phyloP scores from a whole-genome alignment of 2,888 invertebrate species.

The Drosophila paranaensis region DNA sequence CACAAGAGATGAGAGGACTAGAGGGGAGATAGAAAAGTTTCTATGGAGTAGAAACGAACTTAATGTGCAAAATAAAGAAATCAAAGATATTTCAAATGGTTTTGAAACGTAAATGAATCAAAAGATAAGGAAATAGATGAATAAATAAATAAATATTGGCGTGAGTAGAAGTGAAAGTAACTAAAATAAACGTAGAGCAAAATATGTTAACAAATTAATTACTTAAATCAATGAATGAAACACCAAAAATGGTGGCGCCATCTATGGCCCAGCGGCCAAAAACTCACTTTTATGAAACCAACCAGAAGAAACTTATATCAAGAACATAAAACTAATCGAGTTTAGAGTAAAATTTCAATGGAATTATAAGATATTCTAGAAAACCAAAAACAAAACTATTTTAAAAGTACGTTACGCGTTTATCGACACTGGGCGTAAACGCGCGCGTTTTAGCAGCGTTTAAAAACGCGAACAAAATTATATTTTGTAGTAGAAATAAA shows the following conservation, averaged over 20 bases:
- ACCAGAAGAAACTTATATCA: conserved; percentile 42
- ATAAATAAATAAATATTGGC: conserved; percentile 39
- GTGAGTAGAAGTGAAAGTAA: conserved; percentile 29
- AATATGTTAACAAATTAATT: conserved; percentile 53
- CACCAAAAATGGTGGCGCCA: conserved; percentile 26
- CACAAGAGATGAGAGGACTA: conserved; percentile 52
- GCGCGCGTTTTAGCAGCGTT: conserved; percentile 57
- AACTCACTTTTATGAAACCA: conserved; percentile 40
- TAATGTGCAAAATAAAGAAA: conserved; percentile 69
- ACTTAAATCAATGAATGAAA: conserved; percentile 45
- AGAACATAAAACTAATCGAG: conserved; percentile 45
- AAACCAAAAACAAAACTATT: conserved; percentile 15
- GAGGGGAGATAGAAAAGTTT: conserved; percentile 7
- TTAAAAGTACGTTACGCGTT: conserved; percentile 18
- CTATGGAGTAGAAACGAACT: conserved; percentile 29
- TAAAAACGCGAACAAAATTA: conserved; percentile 50
- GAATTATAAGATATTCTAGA: conserved; percentile 24
- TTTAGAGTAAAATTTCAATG: conserved; percentile 47
- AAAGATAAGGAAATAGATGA: conserved; percentile 20
- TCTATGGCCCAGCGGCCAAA: conserved; percentile 43
- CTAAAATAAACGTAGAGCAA: conserved; percentile 42
- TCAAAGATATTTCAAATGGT: conserved; percentile 70
- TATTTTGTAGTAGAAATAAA: conserved; percentile 67
- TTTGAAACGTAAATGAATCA: conserved; percentile 67
- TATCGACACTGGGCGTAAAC: conserved; percentile 27